phyloP scores from a whole-genome alignment of 2,797 vertebrate genomes.

The Poecilia gillii region DNA sequence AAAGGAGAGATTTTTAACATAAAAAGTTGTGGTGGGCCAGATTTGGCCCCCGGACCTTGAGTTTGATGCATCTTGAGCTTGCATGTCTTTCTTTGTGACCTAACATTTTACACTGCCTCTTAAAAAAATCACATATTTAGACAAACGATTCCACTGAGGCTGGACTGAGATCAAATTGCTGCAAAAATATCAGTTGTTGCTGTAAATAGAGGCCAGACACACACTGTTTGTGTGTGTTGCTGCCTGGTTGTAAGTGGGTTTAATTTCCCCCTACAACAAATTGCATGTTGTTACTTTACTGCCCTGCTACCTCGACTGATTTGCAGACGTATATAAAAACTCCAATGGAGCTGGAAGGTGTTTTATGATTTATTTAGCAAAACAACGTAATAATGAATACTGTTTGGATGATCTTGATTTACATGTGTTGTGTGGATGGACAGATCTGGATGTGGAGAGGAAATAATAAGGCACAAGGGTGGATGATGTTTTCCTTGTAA shows the following conservation, averaged over 20 bases:
- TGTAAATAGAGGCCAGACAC: constrained; percentile 40
- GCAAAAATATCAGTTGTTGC: not conserved
- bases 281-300: constrained; percentile 48
- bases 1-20: no score
- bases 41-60: not conserved
- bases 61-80: not conserved
- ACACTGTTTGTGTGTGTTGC: constrained; percentile 32
- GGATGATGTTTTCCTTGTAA: constrained; percentile 57
- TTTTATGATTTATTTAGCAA: constrained; percentile 70
- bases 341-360: constrained; percentile 46
- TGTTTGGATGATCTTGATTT: constrained; percentile 47
- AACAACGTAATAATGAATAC: constrained; percentile 49
- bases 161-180: constrained; percentile 24
- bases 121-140: constrained; percentile 41
- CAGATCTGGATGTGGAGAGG: constrained; percentile 50
- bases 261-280: constrained; percentile 18
- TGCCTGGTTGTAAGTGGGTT: constrained; percentile 22
- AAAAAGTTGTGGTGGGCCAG: no score
- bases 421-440: constrained; percentile 41
- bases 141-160: constrained; percentile 47
- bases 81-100: constrained; percentile 43
- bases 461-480: constrained; percentile 34
- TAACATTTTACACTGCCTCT: constrained; percentile 55
- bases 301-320: constrained; percentile 53
- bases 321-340: constrained; percentile 66